Base-by-base conservation (phyloP, 92 coral and sea anemone genomes). In the Virgularia gustaviana region DNA sequence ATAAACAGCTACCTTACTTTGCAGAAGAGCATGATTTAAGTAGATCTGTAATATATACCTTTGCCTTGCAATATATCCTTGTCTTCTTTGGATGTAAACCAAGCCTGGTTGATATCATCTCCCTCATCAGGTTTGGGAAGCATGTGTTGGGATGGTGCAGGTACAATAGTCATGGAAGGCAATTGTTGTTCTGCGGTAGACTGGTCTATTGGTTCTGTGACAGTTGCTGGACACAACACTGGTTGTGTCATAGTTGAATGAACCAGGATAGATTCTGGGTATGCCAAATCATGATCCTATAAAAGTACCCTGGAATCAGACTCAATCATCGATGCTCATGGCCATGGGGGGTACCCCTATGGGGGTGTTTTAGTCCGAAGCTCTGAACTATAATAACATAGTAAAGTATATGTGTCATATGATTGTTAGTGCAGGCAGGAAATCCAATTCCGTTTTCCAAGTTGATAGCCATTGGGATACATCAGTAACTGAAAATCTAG, bases 71-170 rank as follows among this genome's bases (percentile, higher is more conserved):
- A 78, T 53, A 57, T 83, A 57, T 91, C 96, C 51, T 91, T 91
- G 62, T 91, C 97, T 64, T 91, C 97, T 54, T 91, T 91, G n/a
- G 97, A 89, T 3, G 97, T 91, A 59, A 91, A 91, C 97, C 97
- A 91, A 0, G 97, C 97, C 52, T 91, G 97, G 60, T 91, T 91
- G 45, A 91, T 95, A 57, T 89, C 80, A 33, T 86, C 88, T 20
- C 81, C 68, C n/a, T 83, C 90, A 32, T 73, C 81, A 19, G 13
- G 58, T 16, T 19, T 45, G 74, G 42, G 22, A 27, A 30, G 25
- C 41, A 31, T 67, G 43, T 13, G 74, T n/a, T n/a, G n/a, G n/a
- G n/a, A n/a, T n/a, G n/a, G 32, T 9, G 18, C n/a, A 28, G 74
- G 42, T 25, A 43, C 59, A 24, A 67, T 49, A 8, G 59, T 43